Evolutionary conservation across 2,113 vertebrate species (phyloP).

Genomic region (Gymnobelideus leadbeateri): DNA sequence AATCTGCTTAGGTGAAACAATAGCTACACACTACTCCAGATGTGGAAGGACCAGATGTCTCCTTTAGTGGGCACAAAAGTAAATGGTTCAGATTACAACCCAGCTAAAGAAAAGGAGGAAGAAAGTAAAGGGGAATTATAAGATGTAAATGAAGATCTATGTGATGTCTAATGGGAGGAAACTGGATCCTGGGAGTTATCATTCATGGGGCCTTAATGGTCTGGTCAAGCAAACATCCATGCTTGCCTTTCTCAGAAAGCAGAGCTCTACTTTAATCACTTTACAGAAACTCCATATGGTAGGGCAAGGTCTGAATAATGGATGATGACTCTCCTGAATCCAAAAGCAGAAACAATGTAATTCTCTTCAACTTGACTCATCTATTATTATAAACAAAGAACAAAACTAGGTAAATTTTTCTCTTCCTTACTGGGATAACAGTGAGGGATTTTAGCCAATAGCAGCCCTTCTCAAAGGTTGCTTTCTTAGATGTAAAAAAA

Average conservation of each 20-base stretch:
- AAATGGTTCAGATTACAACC: not conserved
- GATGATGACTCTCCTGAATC: not conserved
- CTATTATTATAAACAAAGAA: slow-evolving; percentile 15
- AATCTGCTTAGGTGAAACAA: not conserved
- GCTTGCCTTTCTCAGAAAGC: slow-evolving; percentile 8
- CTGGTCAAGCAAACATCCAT: not conserved
- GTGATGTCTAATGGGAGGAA: slow-evolving; percentile 22
- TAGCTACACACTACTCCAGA: not conserved
- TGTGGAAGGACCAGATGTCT: not conserved
- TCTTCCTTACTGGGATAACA: slow-evolving; percentile 3
- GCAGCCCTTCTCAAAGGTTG: not conserved
- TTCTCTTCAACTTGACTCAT: slow-evolving; percentile 9
- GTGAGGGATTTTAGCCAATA: not conserved
- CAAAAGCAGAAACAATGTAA: slow-evolving; percentile 26
- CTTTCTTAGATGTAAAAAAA: not conserved
- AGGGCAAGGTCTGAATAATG: not conserved
- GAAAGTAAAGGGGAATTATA: slow-evolving; percentile 3
- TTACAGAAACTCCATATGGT: slow-evolving; percentile 17
- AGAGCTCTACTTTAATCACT: not conserved
- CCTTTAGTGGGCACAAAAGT: not conserved
- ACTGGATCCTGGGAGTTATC: slow-evolving; percentile 19
- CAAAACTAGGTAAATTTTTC: slow-evolving; percentile 6
- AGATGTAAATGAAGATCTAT: slow-evolving; percentile 37
- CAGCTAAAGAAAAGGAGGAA: not conserved
- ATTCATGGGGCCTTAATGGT: not conserved